Conservation (phyloP, 2,113 vertebrate species). For the Cololabis saira region DNA sequence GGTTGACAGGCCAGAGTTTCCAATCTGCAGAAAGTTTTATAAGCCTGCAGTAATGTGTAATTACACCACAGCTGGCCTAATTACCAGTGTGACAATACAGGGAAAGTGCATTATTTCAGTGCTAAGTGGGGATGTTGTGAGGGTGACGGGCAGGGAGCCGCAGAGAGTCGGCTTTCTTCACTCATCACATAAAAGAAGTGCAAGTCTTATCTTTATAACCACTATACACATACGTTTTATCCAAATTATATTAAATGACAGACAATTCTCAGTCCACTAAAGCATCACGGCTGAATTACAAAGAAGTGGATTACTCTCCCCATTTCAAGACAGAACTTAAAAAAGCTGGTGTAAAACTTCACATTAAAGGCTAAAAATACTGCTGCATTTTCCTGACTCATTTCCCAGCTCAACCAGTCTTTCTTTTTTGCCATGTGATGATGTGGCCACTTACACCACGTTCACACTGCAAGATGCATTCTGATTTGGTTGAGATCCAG, state of each 20-base stretch:
- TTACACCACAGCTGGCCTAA: conserved; percentile 53
- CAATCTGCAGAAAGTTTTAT: conserved; percentile 55
- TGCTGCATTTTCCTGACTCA: too few species aligned
- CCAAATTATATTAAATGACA: not conserved
- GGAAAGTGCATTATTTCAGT: conserved; percentile 37
- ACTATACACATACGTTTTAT: too few species aligned
- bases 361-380: too few species aligned
- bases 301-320: too few species aligned
- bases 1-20: conserved; percentile 57
- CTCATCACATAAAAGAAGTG: not conserved
- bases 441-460: too few species aligned
- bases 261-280: not conserved
- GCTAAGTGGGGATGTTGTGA: conserved; percentile 26
- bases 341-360: too few species aligned
- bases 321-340: too few species aligned
- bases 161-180: not conserved
- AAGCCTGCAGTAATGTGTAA: conserved; percentile 61
- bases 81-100: conserved; percentile 53
- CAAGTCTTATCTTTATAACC: too few species aligned
- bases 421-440: too few species aligned
- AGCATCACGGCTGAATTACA: not conserved
- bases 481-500: too few species aligned
- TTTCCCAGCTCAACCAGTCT: too few species aligned
- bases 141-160: conserved; percentile 17
- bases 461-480: too few species aligned